Evolutionary conservation across 2,113 vertebrate genomes (phyloP), one percentile per base, ranked within the genome.

Genomic region (Scalopus aquaticus): DNA sequence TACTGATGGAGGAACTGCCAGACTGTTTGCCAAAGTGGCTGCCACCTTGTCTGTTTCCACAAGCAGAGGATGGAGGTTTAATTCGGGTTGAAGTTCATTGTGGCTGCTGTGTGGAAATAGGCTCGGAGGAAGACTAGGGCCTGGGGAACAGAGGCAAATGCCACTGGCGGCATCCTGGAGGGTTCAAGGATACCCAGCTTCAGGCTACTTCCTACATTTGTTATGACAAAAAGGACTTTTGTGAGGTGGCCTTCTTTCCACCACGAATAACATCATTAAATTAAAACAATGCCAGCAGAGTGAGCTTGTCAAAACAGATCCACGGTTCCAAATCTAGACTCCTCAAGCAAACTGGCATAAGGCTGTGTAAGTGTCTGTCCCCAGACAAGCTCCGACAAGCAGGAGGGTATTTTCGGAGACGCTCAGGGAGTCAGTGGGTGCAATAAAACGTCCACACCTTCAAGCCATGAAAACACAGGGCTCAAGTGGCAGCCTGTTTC

Each of bases 221-320:
- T 49, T 73, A 28, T 1, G 9, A 35, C 42, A 16, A 77, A 84
- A 88, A 78, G 35, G 32, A 26, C 67, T 44, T 42, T 7, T 60
- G 74, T 42, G 24, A 85, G 70, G 70, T 3, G 32, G 37, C 42
- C 4, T 2, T 42, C 12, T 78, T 73, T 74, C 49, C 49, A 78
- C 60, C 69, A 70, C 8, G 39, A 77, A 39, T 82, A 49, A 80
- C 35, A 15, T 22, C 5, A 0, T 58, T 85, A 64, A 65, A 56
- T 72, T 67, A 28, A 78, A 82, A 95, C 62, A 86, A 51, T 95
- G 86, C 82, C 60, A 95, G 42, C 15, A 5, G 74, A 86, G 17
- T 83, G 35, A 76, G 37, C 95, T 89, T 95, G 95, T 91, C 91
- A 77, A 93, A 94, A 93, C 85, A 95, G 82, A 96, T 65, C 90